Evolutionary conservation across 2,888 invertebrate species (phyloP), one percentile per base, ranked within the genome.

Genomic region (Eustalomyia histrio): DNA sequence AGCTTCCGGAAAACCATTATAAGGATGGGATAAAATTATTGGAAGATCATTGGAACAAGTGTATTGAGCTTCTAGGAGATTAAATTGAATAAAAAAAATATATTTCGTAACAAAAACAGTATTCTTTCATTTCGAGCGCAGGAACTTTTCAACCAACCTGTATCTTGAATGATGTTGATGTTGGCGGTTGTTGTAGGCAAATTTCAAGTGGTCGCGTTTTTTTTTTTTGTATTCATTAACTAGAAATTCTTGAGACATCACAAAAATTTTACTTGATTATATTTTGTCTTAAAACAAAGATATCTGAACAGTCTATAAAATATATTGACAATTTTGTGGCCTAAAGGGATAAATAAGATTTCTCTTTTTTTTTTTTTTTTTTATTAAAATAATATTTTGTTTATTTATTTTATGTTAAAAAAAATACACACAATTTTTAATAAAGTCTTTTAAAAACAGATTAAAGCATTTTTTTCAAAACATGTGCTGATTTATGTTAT

Each of bases 141-240:
- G n/a, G n/a, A n/a, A n/a, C n/a, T n/a, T n/a, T n/a, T n/a, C n/a
- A n/a, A n/a, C n/a, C n/a, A n/a, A n/a, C n/a, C n/a, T n/a, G n/a
- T 39, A 24, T 24, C 2, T 12, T 17, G 9, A 17, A 50, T 5
- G 10, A 61, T 21, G 43, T 43, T 61, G n/a, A 21, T 43, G 21
- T n/a, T 63, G 21, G 21, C 16, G 2, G 35, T 60, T 60, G 60
- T 43, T 24, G 14, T 63, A 47, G 24, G 16, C 9, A 24, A 29
- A 63, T 64, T 61, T 50, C 63, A 64, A 64, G 63, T 64, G 50
- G 63, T 64, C 50, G 63, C 61, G 47, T 63, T 63, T 63, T 61
- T 35, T 35, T 24, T 24, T 24, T 14, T 18, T 18, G 14, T 21
- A 39, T 60, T 39, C 35, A 58, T 35, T 58, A 18, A n/a, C 8